Base-by-base conservation (phyloP, 2,797 vertebrate species). In the Valencia hispanica region DNA sequence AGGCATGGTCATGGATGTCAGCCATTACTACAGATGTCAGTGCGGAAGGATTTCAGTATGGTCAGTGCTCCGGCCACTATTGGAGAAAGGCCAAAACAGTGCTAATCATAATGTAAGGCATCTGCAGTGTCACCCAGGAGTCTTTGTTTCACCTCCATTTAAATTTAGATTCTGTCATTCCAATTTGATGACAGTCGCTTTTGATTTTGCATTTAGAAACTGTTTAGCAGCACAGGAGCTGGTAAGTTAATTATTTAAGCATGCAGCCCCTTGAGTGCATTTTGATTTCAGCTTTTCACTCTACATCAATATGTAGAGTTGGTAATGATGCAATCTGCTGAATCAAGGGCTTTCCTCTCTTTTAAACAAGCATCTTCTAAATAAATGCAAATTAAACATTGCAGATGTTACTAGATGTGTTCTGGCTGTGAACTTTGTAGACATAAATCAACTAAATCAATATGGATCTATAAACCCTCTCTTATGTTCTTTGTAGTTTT, bases 11-110 rank as follows among this genome's bases (percentile, higher is more conserved):
- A 3, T 84, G 81, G 79, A 86, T 84, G 83, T 81, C 66, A 25
- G 77, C 81, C 61, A 53, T 86, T 81, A 74, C 80, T 76, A 74
- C 81, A 70, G 71, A 87, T 85, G 80, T 82, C 83, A 75, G 68
- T 32, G 43, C 17, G 30, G 66, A 39, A n/a, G 34, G 68, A 57
- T 87, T 78, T 79, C 65, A 53, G 59, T 50, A 47, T 77, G 65
- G 68, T n/a, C 36, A 51, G 32, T 63, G n/a, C 41, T 0, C 12
- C 41, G 4, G 27, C 9, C 17, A 41, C 75, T 74, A 65, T 51
- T 45, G 50, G 66, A 68, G 61, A 59, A 68, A 32, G 27, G 18
- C 47, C n/a, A 9, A 69, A 47, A 48, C 2, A 14, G 3, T n/a
- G 20, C 10, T 41, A 59, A 47, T 11, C 10, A 61, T 65, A 61